These are phyloP conservation scores for Leptopilina myrica DNA, from an alignment of 2,888 invertebrate genomes.

Conservation along the genomic window DNA sequence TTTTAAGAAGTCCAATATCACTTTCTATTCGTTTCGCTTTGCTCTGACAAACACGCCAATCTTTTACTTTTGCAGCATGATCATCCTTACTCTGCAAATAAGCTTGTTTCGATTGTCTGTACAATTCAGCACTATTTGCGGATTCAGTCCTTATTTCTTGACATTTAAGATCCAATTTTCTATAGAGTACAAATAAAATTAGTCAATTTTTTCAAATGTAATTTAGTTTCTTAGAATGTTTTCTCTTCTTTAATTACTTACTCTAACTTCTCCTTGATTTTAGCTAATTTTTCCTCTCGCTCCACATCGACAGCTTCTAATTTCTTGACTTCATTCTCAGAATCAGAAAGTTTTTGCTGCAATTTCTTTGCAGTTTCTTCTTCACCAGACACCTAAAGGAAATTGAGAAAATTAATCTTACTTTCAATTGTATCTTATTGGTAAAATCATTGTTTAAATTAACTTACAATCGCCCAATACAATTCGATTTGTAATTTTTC, in stretches of 20 bases:
- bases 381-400: constrained; percentile 56
- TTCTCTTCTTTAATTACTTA: constrained; percentile 66
- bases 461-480: constrained; percentile 76
- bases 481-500: constrained; percentile 79
- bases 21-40: constrained; percentile 69
- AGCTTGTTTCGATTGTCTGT: constrained; percentile 54
- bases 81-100: constrained; percentile 55
- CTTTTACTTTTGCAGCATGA: constrained; percentile 56
- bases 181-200: constrained; percentile 46
- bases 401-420: constrained; percentile 10
- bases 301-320: constrained; percentile 57
- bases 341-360: constrained; percentile 73
- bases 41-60: constrained; percentile 56
- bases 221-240: constrained; percentile 35
- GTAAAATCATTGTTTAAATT: not conserved
- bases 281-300: constrained; percentile 59
- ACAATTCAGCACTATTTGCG: constrained; percentile 50
- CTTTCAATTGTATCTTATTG: not conserved
- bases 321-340: constrained; percentile 65
- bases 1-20: constrained; percentile 66
- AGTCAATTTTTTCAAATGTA: constrained; percentile 43
- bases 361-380: constrained; percentile 74
- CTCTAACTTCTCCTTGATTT: constrained; percentile 74
- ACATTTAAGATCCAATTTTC: constrained; percentile 59
- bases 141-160: constrained; percentile 57